Evolutionary conservation across 92 coral and sea anemone species (phyloP).

Genomic region (Epizoanthus scotinus): DNA sequence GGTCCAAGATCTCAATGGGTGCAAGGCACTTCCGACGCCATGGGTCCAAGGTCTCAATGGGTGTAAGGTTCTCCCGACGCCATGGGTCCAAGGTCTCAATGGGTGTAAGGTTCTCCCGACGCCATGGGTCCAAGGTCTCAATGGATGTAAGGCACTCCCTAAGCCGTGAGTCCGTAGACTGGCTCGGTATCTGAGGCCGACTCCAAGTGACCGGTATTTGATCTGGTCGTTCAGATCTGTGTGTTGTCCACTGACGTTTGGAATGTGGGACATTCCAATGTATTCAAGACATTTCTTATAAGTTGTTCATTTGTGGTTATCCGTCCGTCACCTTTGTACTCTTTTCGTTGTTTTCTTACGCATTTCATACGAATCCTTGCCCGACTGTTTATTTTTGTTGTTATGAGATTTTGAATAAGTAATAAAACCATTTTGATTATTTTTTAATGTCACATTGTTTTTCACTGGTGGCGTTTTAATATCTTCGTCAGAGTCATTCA

Average conservation of each 20-base stretch:
- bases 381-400: background rate
- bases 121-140: too few relatives aligned
- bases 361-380: constrained; percentile 20
- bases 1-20: too few relatives aligned
- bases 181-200: too few relatives aligned
- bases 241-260: constrained; percentile 11
- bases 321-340: background rate
- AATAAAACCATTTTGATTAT: constrained; percentile 16
- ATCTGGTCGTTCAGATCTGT: background rate
- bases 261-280: constrained; percentile 31
- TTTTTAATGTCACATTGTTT: background rate
- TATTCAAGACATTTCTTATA: background rate
- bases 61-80: too few relatives aligned
- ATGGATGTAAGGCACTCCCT: too few relatives aligned
- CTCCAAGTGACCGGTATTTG: too few relatives aligned
- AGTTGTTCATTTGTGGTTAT: background rate
- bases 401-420: background rate
- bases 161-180: too few relatives aligned
- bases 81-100: too few relatives aligned
- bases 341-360: constrained; percentile 18
- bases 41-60: too few relatives aligned
- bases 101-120: too few relatives aligned
- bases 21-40: too few relatives aligned
- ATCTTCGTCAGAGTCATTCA: background rate
- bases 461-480: background rate